Percentiles rank a stretch among this genome's conserved stretches.
Conservation (phyloP, 2,797 vertebrate species). For the Telmatherina bonti region DNA sequence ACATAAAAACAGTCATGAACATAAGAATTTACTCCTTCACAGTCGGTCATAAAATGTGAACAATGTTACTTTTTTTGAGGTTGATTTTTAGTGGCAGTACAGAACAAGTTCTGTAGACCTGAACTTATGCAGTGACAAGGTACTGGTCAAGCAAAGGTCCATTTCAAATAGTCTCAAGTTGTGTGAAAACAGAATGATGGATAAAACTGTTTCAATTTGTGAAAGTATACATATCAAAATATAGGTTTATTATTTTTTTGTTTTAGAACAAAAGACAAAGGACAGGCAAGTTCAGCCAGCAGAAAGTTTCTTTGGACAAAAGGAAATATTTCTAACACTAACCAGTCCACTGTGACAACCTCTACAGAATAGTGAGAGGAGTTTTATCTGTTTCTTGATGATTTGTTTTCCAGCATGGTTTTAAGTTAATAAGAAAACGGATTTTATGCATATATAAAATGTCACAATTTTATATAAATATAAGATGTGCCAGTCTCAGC, state of each 20-base stretch:
- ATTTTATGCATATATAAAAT: not conserved
- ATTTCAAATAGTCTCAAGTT: not conserved
- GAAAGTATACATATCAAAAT: not conserved
- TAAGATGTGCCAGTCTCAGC: not conserved
- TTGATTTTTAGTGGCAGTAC: no score
- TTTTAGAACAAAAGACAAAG: not conserved
- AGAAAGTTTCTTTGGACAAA: not conserved
- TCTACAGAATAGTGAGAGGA: not conserved
- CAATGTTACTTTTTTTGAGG: no score
- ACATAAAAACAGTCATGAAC: not conserved
- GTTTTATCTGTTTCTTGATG: no score
- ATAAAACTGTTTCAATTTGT: not conserved
- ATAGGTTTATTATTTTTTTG: not conserved
- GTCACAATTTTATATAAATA: not conserved
- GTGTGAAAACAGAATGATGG: not conserved
- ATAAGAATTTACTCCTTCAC: no score
- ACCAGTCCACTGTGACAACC: not conserved
- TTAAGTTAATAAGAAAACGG: not conserved
- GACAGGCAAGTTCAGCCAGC: not conserved
- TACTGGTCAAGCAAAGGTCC: no score
- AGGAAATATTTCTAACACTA: not conserved
- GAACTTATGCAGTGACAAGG: no score
- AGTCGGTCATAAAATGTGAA: no score
- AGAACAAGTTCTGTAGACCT: no score
- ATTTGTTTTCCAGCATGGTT: not conserved